Evolutionary conservation across 2,888 invertebrate species (phyloP), one percentile per base, ranked within the genome.

Genomic region (Ennomos fuscantarius): DNA sequence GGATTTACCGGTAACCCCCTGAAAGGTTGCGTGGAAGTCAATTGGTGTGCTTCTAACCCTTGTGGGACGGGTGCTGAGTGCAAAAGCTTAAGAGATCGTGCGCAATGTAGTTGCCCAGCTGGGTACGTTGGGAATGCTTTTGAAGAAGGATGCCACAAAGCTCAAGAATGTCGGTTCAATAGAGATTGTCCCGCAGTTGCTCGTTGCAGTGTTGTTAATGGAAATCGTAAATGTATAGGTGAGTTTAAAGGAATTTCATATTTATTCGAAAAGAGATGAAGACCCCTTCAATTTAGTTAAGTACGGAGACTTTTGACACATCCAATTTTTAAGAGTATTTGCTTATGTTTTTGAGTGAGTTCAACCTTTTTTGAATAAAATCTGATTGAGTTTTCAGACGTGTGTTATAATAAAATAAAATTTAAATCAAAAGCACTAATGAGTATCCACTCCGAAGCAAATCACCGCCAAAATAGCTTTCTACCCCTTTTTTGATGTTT

Each of bases 41-140:
- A 97, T 84, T 96, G 95, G 82, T 98, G 97, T 76, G 93, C 94
- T 46, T 94, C 94, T 67, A 93, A 94, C 40, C 97, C 97, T 8
- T 97, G 97, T 79, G 97, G 96, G 5, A 94, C 95, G 43, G 96
- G 96, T 54, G 96, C 97, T 0, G 87, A 93, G 63, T 98, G 98
- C 81, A 94, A 94, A 65, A 98, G 97, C 80, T 93, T 95, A 0
- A 94, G 96, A 68, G 97, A 96, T 50, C 94, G 95, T 9, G 97
- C 95, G 73, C 95, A 95, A 76, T 98, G 98, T 79, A 89, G 93
- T 31, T 98, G 98, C 79, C 95, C 96, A 2, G 82, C 93, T 8
- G 96, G 96, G 56, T 95, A 95, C 12, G 95, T 98, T 41, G 98
- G 98, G 1, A 96, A 98, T 88, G 95, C 98, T 1, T 96, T 96